Base-by-base conservation (phyloP, 2,888 invertebrate species). In the Cryptophagus acutangulus region DNA sequence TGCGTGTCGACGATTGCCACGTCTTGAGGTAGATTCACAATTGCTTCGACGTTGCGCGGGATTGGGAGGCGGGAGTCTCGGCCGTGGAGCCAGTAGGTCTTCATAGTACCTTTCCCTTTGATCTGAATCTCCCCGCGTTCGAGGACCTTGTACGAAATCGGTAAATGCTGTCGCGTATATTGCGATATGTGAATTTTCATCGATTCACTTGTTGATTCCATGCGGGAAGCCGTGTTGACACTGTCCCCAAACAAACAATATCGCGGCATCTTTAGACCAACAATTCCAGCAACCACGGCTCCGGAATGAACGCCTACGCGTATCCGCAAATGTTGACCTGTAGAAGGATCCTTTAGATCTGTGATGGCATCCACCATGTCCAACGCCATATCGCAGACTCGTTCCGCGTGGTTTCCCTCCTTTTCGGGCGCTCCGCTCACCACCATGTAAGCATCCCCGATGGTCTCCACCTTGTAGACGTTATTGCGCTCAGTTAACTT, bases 361-460 rank as follows among this genome's bases (percentile, higher is more conserved):
- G 83, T 85, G 60, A 94, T 93, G 1, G 92, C 90, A 51, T 91
- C 87, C 1, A 94, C 82, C 95, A 96, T 96, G 60, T 94, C 95
- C 17, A 95, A 71, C 0, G 94, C 94, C 94, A 96, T 95, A 63
- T 92, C 87, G 63, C 91, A 92, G 3, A 92, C 88, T 58, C 87
- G 81, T 65, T 91, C 87, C 0, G 94, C 93, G 64, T 97, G 96
- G 62, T 90, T 87, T 36, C 77, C 76, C 61, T 91, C 90, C 57
- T 87, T 85, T 54, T 88, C 87, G 0, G 95, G 95, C 0, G 94
- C 94, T 0, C 96, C 96, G 1, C 92, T 88, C 1, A 95, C 96
- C 1, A 95, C 92, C 95, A 97, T 95, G 66, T 96, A 97, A 0
- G 96, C 96, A 64, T 97, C 96, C 0, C 96, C 95, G 52, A 96